phyloP scores from a whole-genome alignment of 1,140 invertebrate species.

The Microplitis demolitor region DNA sequence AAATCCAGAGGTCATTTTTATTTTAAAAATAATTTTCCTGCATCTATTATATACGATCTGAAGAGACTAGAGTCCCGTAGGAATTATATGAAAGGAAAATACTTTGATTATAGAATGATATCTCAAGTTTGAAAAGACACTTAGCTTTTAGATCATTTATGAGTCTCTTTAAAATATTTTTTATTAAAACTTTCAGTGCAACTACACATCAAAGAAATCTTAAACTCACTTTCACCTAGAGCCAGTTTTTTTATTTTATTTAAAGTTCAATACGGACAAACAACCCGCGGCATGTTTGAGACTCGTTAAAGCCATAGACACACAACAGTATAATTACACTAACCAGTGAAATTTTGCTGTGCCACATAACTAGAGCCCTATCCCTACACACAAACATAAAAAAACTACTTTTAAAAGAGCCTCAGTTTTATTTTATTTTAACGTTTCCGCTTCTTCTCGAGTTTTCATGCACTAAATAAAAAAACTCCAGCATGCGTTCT shows the following conservation, averaged over 20 bases:
- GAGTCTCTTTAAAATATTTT: neutral
- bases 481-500: neutral
- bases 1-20: too few species aligned
- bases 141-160: conserved; percentile 16
- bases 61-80: too few species aligned
- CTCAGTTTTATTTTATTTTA: neutral
- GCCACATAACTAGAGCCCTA: neutral
- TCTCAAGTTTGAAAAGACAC: neutral
- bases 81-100: too few species aligned
- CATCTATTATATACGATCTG: too few species aligned
- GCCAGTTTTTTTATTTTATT: conserved; percentile 1
- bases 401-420: neutral
- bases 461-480: neutral
- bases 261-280: conserved; percentile 9
- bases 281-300: conserved; percentile 4
- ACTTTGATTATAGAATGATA: too few species aligned
- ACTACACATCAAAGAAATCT: neutral
- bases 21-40: too few species aligned
- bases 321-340: conserved; percentile 1
- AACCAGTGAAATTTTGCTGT: conserved; percentile 1
- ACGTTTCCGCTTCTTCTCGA: neutral
- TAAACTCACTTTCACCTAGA: conserved; percentile 5
- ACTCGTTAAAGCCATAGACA: conserved; percentile 14
- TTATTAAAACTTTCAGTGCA: conserved; percentile 16
- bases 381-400: neutral